Base-by-base conservation (phyloP, 2,797 vertebrate species). In the Sebastes iracundus region DNA sequence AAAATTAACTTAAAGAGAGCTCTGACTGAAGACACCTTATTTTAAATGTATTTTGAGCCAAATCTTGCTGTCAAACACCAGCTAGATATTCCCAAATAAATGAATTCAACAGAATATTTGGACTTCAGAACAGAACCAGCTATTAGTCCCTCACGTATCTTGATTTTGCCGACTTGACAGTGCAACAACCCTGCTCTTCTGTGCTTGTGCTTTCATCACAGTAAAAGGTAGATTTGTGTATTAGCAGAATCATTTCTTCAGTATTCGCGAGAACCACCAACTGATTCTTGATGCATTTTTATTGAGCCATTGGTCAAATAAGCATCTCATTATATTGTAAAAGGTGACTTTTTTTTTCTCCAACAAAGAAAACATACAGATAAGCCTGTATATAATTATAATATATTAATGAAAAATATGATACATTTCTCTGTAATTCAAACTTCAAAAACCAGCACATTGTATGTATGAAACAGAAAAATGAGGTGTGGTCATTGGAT, bases 231-330 rank as follows among this genome's bases (percentile, higher is more conserved):
- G 20, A 60, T 53, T 52, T 32, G 9, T 32, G 18, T 25, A 46
- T 18, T 18, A 59, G 32, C 2, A 38, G 14, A 35, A 73, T 56
- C 1, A 46, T 8, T 8, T 23, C 4, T 16, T 72, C 35, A 74
- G 10, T 10, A n/a, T 67, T 68, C 6, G 4, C 7, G 14, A 80
- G 25, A 82, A 52, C n/a, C 42, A 77, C 27, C 49, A 77, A 68
- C 46, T 42, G 23, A 62, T 59, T 89, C 63, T 80, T 84, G 89
- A 91, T 93, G 90, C 86, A 79, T 87, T 94, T 46, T 96, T 95
- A 95, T 94, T 96, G 87, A 95, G 72, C 91, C 84, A 90, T 67
- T 84, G 87, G 84, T 93, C 91, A 91, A 90, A 90, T 91, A 87
- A 81, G 88, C 87, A 94, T 92, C 20, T 88, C 68, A 53, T 88